Conservation (phyloP, 2,113 vertebrate species). For the Macquaria ambigua region DNA sequence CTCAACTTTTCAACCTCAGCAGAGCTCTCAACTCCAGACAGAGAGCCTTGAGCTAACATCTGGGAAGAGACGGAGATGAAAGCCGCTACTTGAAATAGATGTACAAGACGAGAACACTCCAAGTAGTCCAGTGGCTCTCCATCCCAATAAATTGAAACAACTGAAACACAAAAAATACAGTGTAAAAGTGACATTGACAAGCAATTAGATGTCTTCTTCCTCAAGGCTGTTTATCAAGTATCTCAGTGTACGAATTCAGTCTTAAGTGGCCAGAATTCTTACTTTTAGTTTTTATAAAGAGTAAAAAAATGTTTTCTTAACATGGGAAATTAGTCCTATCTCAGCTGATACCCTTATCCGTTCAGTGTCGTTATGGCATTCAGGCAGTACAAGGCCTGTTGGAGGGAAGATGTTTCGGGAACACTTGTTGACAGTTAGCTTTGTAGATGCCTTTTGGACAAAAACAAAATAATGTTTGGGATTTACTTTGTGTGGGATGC, state of each 20-base stretch:
- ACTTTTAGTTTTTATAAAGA: background rate
- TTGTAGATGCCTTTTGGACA: slow-evolving; percentile 9
- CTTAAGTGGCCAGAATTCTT: background rate
- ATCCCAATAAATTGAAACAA: background rate
- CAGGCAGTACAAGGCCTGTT: background rate
- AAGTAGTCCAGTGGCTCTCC: slow-evolving; percentile 4
- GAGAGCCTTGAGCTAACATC: slow-evolving; percentile 31
- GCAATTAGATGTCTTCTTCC: background rate
- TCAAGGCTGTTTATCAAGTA: background rate
- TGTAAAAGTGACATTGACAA: background rate
- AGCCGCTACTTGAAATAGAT: background rate
- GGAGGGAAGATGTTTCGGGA: background rate
- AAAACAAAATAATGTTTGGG: background rate
- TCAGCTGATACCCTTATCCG: background rate
- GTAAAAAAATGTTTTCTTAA: background rate
- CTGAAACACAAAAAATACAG: background rate
- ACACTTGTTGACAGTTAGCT: background rate
- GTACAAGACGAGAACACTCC: background rate
- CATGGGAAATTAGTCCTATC: background rate
- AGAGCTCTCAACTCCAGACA: slow-evolving; percentile 1
- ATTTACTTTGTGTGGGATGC: background rate
- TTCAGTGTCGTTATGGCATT: background rate
- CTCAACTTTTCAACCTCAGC: slow-evolving; percentile 1
- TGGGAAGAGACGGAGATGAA: slow-evolving; percentile 23
- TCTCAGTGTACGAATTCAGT: background rate